Evolutionary conservation across 1,140 invertebrate species (phyloP), one percentile per base, ranked within the genome.

Genomic region (Zaprionus taronus): DNA sequence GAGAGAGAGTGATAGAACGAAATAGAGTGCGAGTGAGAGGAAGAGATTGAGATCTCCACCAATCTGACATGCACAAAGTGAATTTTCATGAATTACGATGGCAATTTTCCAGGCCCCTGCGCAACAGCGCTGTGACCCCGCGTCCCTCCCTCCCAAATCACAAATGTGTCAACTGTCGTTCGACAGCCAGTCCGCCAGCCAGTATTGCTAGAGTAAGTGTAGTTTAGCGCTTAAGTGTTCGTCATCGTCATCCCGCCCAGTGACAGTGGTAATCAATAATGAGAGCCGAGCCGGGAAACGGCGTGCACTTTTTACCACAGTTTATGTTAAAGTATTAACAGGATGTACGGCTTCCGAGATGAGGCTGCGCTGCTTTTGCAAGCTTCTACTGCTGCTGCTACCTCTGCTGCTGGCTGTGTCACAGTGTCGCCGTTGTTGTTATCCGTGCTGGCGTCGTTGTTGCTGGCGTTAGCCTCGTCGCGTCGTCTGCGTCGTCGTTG

Each of bases 241-340:
- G 41, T 28, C 47, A 12, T 22, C 20, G 47, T 34, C 31, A 34
- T 11, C 7, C 31, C 9, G 4, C 9, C 34, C 49, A 65, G 61
- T 53, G 60, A 41, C 69, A 26, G 63, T 28, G 51, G 80, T 80
- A 80, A 86, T 86, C 83, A 86, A 86, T 86, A 86, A 83, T 83
- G 62, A 24, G 11, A 4, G 41, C 66, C 70, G 44, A 1, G 38
- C 72, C 69, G 73, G 69, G 83, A 56, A 70, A 49, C 72, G 67
- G 58, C 53, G 72, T 67, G 80, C 84, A 87, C 74, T 83, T 72
- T 80, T 83, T 87, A 78, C 84, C 83, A 89, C 84, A 87, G 80
- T 87, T 87, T 89, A 83, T 87, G 83, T 89, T 87, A 80, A 89
- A 89, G 84, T 87, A 87, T 87, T 87, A 87, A 87, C 80, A 87